Conservation (phyloP, 2,888 invertebrate species). For the Lamellibrachia columna region DNA sequence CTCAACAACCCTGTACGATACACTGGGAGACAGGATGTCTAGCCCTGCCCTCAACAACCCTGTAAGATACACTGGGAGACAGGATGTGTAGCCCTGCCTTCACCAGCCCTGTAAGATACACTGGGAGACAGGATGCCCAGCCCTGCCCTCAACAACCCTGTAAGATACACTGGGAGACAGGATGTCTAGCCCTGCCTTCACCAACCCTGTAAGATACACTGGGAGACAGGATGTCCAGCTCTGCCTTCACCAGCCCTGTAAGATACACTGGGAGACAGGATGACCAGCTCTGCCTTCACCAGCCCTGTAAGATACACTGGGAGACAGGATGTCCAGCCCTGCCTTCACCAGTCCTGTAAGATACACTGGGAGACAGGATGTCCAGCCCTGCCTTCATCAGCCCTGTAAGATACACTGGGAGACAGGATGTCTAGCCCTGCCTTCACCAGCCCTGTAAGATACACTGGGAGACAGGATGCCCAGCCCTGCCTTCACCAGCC, state of each 20-base stretch:
- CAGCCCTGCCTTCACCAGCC: neutral
- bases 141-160: too few relatives aligned
- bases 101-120: neutral
- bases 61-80: neutral
- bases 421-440: neutral
- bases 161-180: neutral
- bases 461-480: neutral
- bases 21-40: neutral
- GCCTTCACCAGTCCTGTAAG: neutral
- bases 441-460: neutral
- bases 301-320: too few relatives aligned
- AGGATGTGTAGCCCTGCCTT: neutral
- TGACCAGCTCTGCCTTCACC: too few relatives aligned
- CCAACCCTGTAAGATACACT: neutral
- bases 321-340: neutral
- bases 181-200: neutral
- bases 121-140: neutral
- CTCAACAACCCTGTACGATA: rapidly evolving
- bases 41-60: neutral
- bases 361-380: neutral
- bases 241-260: too few relatives aligned
- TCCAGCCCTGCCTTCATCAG: neutral
- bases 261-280: neutral
- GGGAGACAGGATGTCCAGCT: neutral
- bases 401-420: neutral